phyloP scores from a whole-genome alignment of 1,140 invertebrate species.

The Heliconius hermathena region DNA sequence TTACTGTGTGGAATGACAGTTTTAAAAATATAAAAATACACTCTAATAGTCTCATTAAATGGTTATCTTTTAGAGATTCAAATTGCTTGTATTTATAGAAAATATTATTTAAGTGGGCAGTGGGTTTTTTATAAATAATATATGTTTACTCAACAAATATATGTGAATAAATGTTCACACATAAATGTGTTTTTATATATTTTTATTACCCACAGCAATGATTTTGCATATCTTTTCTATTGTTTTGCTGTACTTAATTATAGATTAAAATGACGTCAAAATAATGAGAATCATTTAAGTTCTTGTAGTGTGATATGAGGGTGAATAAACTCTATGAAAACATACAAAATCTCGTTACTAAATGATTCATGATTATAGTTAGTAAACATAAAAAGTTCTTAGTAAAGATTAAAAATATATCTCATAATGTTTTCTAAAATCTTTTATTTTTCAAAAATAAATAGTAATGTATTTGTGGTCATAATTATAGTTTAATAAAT shows the following conservation, averaged over 20 bases:
- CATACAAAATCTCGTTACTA: neutral
- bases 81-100: neutral
- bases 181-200: neutral
- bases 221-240: conserved; percentile 1
- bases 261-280: conserved; percentile 2
- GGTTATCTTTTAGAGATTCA: neutral
- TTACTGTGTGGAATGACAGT: too few species aligned
- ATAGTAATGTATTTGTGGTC: conserved; percentile 14
- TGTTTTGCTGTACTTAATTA: neutral
- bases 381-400: neutral
- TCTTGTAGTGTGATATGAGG: neutral
- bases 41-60: neutral
- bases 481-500: conserved; percentile 6
- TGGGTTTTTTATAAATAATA: neutral
- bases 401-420: neutral
- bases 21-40: too few species aligned
- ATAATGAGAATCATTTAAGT: neutral
- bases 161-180: neutral
- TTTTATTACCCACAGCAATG: neutral
- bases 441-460: neutral
- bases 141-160: neutral
- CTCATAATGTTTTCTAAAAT: neutral
- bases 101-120: neutral
- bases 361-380: neutral
- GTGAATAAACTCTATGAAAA: conserved; percentile 7